Evolutionary conservation across 1,140 invertebrate species (phyloP), one percentile per base, ranked within the genome.

Genomic region (Choristoneura fumiferana): DNA sequence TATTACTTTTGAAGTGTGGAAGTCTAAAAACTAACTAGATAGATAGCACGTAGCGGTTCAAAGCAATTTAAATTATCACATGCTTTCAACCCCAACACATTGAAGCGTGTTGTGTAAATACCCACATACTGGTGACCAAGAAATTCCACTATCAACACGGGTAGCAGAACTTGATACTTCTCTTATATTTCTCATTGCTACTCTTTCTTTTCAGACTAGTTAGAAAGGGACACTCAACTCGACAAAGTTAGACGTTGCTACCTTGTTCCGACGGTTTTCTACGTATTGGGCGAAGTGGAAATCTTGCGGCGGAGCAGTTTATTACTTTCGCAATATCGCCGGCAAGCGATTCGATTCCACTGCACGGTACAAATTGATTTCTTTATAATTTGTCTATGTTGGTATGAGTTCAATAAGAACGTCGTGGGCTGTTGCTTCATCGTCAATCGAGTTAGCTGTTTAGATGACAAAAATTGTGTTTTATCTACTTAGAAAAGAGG

Each of bases 291-390:
- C 73, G 36, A 66, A 82, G 77, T 80, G 73, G 69, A 82, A 78
- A 76, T 75, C 71, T 63, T 38, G 69, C 67, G 56, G 57, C 62
- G 60, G 64, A 77, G 65, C 66, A 71, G 79, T 81, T 79, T 79
- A 82, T 82, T 82, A 81, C 78, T 73, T 78, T 78, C 71, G 71
- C 77, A 82, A 79, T 84, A 84, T 79, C 71, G 74, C 54, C 56
- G 62, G 61, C 58, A 38, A 54, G 67, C 65, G 63, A 60, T 70
- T 60, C 69, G 54, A 76, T 66, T 71, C 71, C 58, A 53, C 59
- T 67, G 67, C 60, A 54, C 54, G 62, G 60, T 62, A 67, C 59
- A 78, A 83, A 79, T 79, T 81, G 74, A 79, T 79, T 80, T 71
- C 71, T 71, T 74, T 73, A 68, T 78, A 78, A 80, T 78, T 78